Base-by-base conservation (phyloP, 2,113 vertebrate genomes). In the Colius striatus region DNA sequence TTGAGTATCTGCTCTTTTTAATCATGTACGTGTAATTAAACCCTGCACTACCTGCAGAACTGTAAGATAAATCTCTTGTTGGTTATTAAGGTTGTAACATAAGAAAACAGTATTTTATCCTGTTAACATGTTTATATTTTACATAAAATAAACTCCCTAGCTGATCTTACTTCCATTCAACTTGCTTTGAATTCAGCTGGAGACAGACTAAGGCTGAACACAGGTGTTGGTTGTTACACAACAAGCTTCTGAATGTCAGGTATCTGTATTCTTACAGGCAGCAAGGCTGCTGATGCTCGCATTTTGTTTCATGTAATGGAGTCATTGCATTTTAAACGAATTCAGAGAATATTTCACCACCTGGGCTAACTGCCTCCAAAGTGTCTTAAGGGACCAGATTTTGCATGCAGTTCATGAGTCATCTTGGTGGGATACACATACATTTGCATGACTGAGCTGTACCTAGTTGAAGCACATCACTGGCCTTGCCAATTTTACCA, bases 51-150 rank as follows among this genome's bases (percentile, higher is more conserved):
- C 67, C 54, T 89, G 67, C 82, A 86, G 60, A 94, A 60, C 68
- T 96, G 94, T 95, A 92, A 91, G 78, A 94, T 95, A 95, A 84
- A 83, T 73, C 41, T 94, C 62, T 47, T 79, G 60, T 96, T 92
- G 87, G 85, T 86, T 95, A 94, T 95, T 79, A 91, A 95, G 92
- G 71, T 60, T 94, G 94, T 95, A 96, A 95, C 92, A 96, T 91
- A 91, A 91, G 87, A 96, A 92, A 94, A 83, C 55, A 88, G 76
- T 92, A 91, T 95, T 96, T 94, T 96, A 72, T 94, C 61, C 92
- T 96, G 87, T 84, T 95, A 87, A 95, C 72, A 30, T 94, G 89
- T 95, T 97, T 94, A 74, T 95, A 94, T 97, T 96, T 96, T 96
- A 84, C 88, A 95, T 94, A 95, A 97, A 97, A 96, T 94, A 94